Conservation (phyloP, 2,888 invertebrate species). For the Tenthredo amoena region DNA sequence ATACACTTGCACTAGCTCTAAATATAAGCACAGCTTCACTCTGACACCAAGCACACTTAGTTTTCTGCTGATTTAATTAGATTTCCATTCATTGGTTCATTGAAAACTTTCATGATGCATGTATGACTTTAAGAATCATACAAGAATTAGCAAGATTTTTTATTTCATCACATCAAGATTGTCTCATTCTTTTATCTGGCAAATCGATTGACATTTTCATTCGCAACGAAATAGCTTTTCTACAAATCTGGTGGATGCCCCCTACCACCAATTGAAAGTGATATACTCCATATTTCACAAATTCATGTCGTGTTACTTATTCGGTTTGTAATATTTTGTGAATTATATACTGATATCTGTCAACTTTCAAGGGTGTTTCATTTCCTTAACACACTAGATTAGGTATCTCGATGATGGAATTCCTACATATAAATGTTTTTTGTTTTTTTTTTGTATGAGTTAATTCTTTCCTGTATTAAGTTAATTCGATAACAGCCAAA, state of each 20-base stretch:
- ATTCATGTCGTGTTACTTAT: not conserved
- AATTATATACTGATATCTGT: constrained; percentile 49
- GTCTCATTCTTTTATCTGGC: not conserved
- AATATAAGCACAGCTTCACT: not conserved
- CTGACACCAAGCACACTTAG: not conserved
- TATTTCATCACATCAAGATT: not conserved
- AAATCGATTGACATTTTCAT: not conserved
- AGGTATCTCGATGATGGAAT: constrained; percentile 48
- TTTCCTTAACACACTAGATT: constrained; percentile 52
- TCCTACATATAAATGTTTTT: constrained; percentile 48
- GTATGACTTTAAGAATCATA: constrained; percentile 11
- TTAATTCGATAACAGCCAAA: constrained; percentile 44
- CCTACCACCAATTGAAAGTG: not conserved
- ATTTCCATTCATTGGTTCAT: not conserved
- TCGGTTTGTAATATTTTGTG: constrained; percentile 50
- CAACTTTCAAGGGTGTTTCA: constrained; percentile 51
- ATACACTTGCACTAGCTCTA: not conserved
- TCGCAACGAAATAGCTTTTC: not conserved
- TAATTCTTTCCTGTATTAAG: constrained; percentile 34
- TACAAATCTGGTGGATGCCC: not conserved
- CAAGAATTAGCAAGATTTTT: not conserved
- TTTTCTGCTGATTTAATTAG: not conserved
- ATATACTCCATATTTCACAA: not conserved
- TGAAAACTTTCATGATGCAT: not conserved
- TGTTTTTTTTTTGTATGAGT: constrained; percentile 34